These are phyloP conservation scores for Muschampia plurimacula DNA, from an alignment of 2,888 invertebrate species.

Conservation along the genomic window DNA sequence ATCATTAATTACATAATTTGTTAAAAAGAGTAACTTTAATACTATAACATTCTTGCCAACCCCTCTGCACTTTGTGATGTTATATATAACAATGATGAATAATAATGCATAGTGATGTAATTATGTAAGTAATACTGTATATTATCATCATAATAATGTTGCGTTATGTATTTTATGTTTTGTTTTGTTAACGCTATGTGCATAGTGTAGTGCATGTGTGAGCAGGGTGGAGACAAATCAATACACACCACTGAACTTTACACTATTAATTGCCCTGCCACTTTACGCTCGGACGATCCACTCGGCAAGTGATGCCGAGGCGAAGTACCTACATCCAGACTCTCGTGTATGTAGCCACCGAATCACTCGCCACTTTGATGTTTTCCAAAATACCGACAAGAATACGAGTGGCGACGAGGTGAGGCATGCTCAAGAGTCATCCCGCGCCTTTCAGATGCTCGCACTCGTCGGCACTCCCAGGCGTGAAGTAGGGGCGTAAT, in stretches of 20 bases:
- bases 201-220: conserved; percentile 69
- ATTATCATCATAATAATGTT: conserved; percentile 35
- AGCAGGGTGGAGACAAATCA: conserved; percentile 42
- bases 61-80: conserved; percentile 15
- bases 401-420: no score
- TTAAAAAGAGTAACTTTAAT: not conserved
- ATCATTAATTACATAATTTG: not conserved
- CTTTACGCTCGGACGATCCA: no score
- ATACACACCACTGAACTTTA: not conserved
- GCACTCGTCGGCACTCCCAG: no score
- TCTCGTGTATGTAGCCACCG: no score
- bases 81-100: conserved; percentile 17
- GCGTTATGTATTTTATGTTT: conserved; percentile 56
- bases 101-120: conserved; percentile 40
- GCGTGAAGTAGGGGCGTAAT: no score
- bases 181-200: conserved; percentile 74
- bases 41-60: conserved; percentile 11
- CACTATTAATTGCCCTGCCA: no score
- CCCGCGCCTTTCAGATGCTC: no score
- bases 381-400: no score
- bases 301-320: no score
- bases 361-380: no score
- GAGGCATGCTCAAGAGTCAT: no score
- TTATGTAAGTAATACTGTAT: conserved; percentile 7
- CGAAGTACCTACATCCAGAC: no score